Evolutionary conservation across 2,797 vertebrate genomes (phyloP).

Genomic region (Sarcophilus harrisii): DNA sequence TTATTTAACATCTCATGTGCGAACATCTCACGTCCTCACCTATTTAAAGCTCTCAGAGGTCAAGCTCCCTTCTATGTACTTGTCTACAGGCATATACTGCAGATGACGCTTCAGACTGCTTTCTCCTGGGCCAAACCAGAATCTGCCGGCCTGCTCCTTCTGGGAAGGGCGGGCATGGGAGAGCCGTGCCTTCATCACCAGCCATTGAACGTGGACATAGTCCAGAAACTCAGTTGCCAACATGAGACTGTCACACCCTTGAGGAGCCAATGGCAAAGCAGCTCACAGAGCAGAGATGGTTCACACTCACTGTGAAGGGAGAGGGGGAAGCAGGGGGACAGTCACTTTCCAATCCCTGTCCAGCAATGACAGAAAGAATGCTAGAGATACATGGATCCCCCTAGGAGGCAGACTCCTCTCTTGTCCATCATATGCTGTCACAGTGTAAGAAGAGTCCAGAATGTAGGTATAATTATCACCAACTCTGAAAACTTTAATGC

Average conservation of each 20-base stretch:
- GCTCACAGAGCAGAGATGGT: background rate
- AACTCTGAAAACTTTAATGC: background rate
- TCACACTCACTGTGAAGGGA: background rate
- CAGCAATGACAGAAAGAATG: conserved; percentile 18
- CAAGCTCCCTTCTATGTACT: too few relatives aligned
- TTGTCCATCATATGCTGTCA: background rate
- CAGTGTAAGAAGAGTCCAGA: conserved; percentile 8
- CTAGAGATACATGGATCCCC: background rate
- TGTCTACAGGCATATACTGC: too few relatives aligned
- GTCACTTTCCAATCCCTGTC: background rate
- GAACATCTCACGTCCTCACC: background rate
- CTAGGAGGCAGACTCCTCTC: background rate
- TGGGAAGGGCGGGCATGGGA: background rate
- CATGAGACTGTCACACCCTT: background rate
- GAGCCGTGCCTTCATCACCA: background rate
- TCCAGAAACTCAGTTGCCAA: background rate
- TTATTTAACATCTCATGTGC: background rate
- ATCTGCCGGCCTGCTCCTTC: background rate
- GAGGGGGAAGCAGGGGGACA: too few relatives aligned
- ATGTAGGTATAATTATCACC: background rate
- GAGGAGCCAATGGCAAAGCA: background rate
- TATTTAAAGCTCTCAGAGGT: background rate
- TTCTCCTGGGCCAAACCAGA: background rate
- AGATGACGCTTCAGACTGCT: background rate
- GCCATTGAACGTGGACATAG: background rate